Base-by-base conservation (phyloP, 1,140 invertebrate genomes). In the Cydia fagiglandana region DNA sequence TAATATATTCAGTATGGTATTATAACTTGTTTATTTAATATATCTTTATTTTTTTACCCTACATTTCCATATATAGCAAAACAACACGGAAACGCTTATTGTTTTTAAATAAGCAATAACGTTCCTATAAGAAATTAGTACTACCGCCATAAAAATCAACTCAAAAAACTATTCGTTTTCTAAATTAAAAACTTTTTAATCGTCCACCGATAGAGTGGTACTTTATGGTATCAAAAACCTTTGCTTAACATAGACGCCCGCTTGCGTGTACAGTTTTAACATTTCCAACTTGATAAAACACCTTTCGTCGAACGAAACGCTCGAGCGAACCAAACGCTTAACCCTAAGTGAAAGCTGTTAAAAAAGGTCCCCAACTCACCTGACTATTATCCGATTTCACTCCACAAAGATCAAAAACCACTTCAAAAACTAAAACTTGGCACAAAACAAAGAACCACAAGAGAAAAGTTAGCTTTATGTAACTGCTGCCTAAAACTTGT, bases 381-480 rank as follows among this genome's bases (percentile, higher is more conserved):
- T 87, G 84, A 76, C 41, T 73, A 74, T 77, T 76, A 79, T 79
- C 82, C 81, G 85, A 84, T 87, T 89, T 86, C 85, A 89, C 85
- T 85, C 30, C 81, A 81, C 75, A 79, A 82, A 78, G 76, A 78
- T 79, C 77, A 80, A 82, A 77, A 81, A 85, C 81, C 82, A 82
- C 81, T 80, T 81, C 66, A 78, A 80, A 82, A 77, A 82, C 82
- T 84, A 86, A 81, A 76, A 82, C 75, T 61, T 78, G 80, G 75
- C 79, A 80, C 76, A 78, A 80, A 86, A 88, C 80, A 83, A 81
- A 76, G 77, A 76, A 34, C 64, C 83, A 84, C 83, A 79, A 87
- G 83, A 83, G 84, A 86, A 83, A 84, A 80, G 74, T 76, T 79
- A 82, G 77, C 78, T 88, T 88, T 88, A 88, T 87, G 84, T 88